Conservation (phyloP, 2,113 vertebrate genomes). For the Dipodomys merriami region DNA sequence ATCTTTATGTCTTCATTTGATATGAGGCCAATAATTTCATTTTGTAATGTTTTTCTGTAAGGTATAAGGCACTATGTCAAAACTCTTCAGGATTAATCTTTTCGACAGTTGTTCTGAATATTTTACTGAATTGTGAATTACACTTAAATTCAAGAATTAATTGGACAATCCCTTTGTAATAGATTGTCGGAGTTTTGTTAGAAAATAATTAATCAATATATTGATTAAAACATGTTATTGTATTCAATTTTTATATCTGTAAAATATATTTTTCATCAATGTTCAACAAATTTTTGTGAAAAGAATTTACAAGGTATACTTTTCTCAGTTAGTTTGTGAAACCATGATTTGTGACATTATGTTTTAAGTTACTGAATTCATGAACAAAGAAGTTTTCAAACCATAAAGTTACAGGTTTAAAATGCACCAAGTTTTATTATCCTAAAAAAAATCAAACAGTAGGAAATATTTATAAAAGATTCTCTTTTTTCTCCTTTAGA, state of each 20-base stretch:
- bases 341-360: no score
- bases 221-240: neutral
- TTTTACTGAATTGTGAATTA: neutral
- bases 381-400: no score
- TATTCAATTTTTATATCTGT: neutral
- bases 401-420: no score
- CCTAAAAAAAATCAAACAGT: no score
- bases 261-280: neutral
- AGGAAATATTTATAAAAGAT: no score
- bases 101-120: neutral
- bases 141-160: neutral
- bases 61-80: no score
- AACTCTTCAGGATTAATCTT: neutral
- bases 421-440: no score
- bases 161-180: neutral
- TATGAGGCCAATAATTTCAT: neutral
- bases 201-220: neutral
- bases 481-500: no score
- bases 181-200: neutral
- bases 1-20: neutral
- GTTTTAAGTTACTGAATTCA: no score
- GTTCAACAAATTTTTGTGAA: neutral
- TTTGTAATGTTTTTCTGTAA: neutral
- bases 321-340: no score
- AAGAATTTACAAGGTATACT: neutral